Evolutionary conservation across 53 echinoderm and acorn worm genomes (phyloP), one percentile per base, ranked within the genome.

Genomic region (Henricia sp.): DNA sequence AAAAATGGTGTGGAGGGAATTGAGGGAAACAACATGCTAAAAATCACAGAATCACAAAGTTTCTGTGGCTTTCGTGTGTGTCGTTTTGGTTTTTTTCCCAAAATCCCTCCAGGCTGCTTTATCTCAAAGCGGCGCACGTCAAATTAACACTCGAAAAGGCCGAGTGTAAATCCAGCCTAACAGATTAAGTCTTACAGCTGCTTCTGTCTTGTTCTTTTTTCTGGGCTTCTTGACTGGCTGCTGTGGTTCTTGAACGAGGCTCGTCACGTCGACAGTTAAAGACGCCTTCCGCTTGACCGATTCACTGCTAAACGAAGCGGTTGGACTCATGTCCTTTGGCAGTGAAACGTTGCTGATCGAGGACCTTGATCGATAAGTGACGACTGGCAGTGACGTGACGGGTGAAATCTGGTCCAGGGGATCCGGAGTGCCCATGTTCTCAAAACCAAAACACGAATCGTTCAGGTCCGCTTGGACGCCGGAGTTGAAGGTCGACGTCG

Each of bases 361-460:
- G 3, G 85, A 90, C 17, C 78, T 42, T 19, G 80, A 86, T 4
- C 54, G 53, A 23, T 27, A n/a, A 11, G 41, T 43, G 16, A 50
- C 43, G 34, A 21, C 29, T 0, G 82, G 29, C 0, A 91, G 92
- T 16, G 91, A 86, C 39, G 69, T 76, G 1, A 99, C 99, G 2
- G 99, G 99, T 6, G 99, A 99, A 52, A 99, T 89, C 2, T 92
- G 92, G 0, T 32, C 80, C 14, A 99, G 87, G 14, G 82, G 86
- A 23, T 91, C 84, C 23, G 91, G 99, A 6, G 91, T 74, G 21
- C 86, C 25, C 21, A 99, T 86, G 37, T 34, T 64, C 46, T 95
- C 99, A 50, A 95, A 99, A 41, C 99, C 99, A 70, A 99, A 99
- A 50, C 92, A 92, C 6, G 92, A 92, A 51, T 96, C 96, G 51